These are phyloP conservation scores for Gortyna flavago DNA, from an alignment of 2,888 invertebrate species.

Conservation along the genomic window DNA sequence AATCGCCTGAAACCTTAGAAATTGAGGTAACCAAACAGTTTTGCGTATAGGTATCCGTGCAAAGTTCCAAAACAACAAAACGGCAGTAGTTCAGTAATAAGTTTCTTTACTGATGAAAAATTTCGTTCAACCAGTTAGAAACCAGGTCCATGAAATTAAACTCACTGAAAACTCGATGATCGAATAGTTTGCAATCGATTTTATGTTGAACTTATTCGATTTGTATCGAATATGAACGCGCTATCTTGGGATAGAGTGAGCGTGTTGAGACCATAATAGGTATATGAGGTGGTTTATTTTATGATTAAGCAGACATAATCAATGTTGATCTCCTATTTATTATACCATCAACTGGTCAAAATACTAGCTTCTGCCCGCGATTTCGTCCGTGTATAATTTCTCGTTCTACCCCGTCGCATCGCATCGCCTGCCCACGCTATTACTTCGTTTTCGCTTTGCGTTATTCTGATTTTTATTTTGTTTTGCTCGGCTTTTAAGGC, in stretches of 20 bases:
- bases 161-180: constrained; percentile 19
- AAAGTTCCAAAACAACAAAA: not conserved
- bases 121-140: constrained; percentile 19
- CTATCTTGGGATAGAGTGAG: not conserved
- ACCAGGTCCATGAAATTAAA: constrained; percentile 20
- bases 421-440: too few relatives aligned
- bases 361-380: too few relatives aligned
- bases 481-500: too few relatives aligned
- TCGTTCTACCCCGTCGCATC: too few relatives aligned
- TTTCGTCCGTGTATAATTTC: too few relatives aligned
- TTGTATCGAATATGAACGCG: constrained; percentile 5
- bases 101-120: constrained; percentile 26
- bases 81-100: constrained; percentile 14
- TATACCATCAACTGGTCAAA: too few relatives aligned
- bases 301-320: not conserved
- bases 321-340: too few relatives aligned
- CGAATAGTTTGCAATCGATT: constrained; percentile 24
- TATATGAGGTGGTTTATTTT: not conserved
- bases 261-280: not conserved
- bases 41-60: too few relatives aligned
- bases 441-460: too few relatives aligned
- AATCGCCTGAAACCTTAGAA: too few relatives aligned
- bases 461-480: too few relatives aligned
- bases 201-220: constrained; percentile 27
- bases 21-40: not conserved